A percentile compares a stretch with the other conserved stretches of the same genome.
Conservation (phyloP, 2,113 vertebrate species). For the Chrysemys picta region DNA sequence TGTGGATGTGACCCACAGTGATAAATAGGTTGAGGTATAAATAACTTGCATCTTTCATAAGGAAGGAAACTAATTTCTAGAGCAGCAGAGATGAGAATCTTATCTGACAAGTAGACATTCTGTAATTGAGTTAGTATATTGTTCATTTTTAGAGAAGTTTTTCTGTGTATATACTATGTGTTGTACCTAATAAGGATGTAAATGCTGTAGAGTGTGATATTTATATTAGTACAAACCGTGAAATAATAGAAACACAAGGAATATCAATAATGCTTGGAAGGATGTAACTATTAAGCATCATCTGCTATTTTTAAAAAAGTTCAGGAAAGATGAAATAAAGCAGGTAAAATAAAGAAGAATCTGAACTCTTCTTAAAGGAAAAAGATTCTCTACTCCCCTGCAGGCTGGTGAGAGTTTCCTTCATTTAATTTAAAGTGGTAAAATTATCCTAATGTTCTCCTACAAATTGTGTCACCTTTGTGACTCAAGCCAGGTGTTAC, state of each 20-base stretch:
- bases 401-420: fast-evolving
- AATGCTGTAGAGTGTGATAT: too few relatives aligned
- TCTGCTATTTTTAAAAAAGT: neutral
- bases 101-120: fast-evolving
- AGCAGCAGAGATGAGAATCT: neutral
- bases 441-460: neutral
- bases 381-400: fast-evolving
- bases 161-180: fast-evolving
- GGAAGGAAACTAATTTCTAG: neutral
- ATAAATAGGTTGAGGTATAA: neutral
- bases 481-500: fast-evolving
- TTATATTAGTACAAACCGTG: neutral
- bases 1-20: too few relatives aligned
- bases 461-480: neutral
- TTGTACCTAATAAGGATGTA: neutral
- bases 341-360: fast-evolving
- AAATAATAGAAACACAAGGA: fast-evolving
- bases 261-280: fast-evolving
- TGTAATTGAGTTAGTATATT: neutral
- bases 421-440: neutral
- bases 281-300: neutral
- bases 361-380: fast-evolving
- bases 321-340: fast-evolving
- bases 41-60: neutral
- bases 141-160: too few relatives aligned